Conservation (phyloP, 1,140 invertebrate genomes). For the Mactra quadrangularis region DNA sequence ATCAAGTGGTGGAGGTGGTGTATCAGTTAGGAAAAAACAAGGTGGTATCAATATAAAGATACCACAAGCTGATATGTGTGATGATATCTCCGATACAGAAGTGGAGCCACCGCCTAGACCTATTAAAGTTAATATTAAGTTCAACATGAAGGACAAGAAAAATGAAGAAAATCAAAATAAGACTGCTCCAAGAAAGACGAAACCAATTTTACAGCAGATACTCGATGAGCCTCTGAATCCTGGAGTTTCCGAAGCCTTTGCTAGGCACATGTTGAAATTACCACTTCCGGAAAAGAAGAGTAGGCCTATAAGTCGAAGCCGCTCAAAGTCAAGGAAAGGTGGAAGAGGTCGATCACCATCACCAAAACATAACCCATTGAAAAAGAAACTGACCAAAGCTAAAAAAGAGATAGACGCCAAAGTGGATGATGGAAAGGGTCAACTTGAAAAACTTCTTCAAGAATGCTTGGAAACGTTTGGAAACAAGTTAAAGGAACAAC, state of each 20-base stretch:
- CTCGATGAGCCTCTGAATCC: conserved; percentile 13
- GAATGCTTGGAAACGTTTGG: conserved; percentile 51
- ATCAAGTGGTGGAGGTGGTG: conserved; percentile 15
- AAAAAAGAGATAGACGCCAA: conserved; percentile 50
- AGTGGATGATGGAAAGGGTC: conserved; percentile 50
- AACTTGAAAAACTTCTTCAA: conserved; percentile 45
- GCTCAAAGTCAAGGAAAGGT: conserved; percentile 22
- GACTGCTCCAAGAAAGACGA: conserved; percentile 34
- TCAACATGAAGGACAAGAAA: conserved; percentile 43
- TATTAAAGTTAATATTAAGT: conserved; percentile 42
- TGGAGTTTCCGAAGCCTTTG: conserved; percentile 45
- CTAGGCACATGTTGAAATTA: conserved; percentile 24
- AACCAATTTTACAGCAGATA: conserved; percentile 16
- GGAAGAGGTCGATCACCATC: conserved; percentile 37
- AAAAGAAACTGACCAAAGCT: conserved; percentile 36
- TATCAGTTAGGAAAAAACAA: conserved; percentile 26
- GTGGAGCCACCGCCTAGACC: conserved; percentile 67
- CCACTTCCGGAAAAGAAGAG: conserved; percentile 17
- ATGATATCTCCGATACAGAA: conserved; percentile 74
- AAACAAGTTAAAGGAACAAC: conserved; percentile 45
- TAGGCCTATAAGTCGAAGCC: neutral
- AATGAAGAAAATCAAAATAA: conserved; percentile 21
- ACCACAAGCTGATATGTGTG: conserved; percentile 51
- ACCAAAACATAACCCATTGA: conserved; percentile 21
- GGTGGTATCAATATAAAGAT: conserved; percentile 46